A percentile compares a stretch with the other conserved stretches of the same genome.
Conservation (phyloP, 2,797 vertebrate genomes). For the Glyptemys insculpta region DNA sequence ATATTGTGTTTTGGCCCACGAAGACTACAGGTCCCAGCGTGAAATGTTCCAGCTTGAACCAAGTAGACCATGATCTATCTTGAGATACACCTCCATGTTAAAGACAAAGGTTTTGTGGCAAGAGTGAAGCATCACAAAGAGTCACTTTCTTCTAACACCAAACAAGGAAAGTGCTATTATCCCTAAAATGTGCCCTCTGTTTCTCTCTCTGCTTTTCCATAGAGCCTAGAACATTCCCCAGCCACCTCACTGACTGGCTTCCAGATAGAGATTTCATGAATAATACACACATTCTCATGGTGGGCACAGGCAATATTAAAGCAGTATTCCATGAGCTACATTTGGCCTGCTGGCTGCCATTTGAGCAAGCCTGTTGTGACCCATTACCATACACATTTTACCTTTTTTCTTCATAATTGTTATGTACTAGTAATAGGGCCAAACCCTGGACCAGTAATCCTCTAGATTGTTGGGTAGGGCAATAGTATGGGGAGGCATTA, state of each 20-base stretch:
- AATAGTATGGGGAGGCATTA: neutral
- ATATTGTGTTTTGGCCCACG: slow-evolving; percentile 34
- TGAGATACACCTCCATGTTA: neutral
- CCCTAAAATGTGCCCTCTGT: slow-evolving; percentile 30
- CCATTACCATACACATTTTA: neutral
- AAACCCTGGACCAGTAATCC: neutral
- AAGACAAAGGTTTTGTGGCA: neutral
- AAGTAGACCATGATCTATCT: neutral
- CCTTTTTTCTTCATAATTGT: neutral
- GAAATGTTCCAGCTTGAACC: slow-evolving; percentile 21
- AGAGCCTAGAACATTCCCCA: slow-evolving; percentile 8
- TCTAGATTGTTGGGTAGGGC: neutral
- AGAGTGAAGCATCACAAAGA: slow-evolving; percentile 21
- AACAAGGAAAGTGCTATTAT: neutral
- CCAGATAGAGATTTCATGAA: neutral
- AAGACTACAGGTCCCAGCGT: slow-evolving; percentile 15
- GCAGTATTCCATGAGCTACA: slow-evolving; percentile 14
- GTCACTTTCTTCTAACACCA: slow-evolving; percentile 1
- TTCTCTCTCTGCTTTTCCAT: slow-evolving; percentile 17
- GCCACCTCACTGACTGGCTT: neutral
- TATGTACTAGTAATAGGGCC: neutral
- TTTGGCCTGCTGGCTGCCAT: neutral
- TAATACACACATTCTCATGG: slow-evolving; percentile 11
- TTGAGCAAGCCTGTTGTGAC: neutral
- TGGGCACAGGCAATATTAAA: accelerated